Conservation (phyloP, 2,888 invertebrate species). For the Caenorhabditis macrosperma region DNA sequence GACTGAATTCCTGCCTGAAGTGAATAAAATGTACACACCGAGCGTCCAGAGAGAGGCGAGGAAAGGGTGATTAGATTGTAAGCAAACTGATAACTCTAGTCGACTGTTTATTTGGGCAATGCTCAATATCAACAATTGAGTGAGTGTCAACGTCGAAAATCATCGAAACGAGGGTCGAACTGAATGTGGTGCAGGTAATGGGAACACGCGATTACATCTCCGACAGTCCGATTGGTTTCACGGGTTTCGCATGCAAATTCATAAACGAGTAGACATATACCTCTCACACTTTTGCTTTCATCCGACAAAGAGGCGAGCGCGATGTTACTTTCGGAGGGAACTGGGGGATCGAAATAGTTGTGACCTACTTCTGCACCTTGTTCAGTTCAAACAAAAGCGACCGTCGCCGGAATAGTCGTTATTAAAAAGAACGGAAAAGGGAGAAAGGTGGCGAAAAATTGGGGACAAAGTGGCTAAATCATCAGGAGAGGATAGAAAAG, state of each 20-base stretch:
- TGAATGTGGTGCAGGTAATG: slow-evolving; percentile 34
- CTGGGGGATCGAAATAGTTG: background rate
- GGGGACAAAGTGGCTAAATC: slow-evolving; percentile 32
- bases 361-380: slow-evolving; percentile 49
- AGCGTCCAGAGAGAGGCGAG: background rate
- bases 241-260: slow-evolving; percentile 43
- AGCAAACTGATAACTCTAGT: background rate
- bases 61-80: background rate
- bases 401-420: background rate
- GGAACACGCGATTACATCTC: slow-evolving; percentile 40
- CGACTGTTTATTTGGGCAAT: background rate
- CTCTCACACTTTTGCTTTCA: slow-evolving; percentile 33
- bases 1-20: background rate
- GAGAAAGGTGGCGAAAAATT: slow-evolving; percentile 26
- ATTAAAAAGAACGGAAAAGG: background rate
- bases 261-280: slow-evolving; percentile 13
- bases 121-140: background rate
- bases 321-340: background rate
- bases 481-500: slow-evolving; percentile 9
- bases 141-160: background rate
- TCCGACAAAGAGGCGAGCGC: slow-evolving; percentile 10
- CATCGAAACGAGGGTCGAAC: background rate
- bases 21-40: background rate
- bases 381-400: slow-evolving; percentile 47
- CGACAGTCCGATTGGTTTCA: slow-evolving; percentile 23